Conservation (phyloP, 2,797 vertebrate genomes). For the Leptodactylus fallax region DNA sequence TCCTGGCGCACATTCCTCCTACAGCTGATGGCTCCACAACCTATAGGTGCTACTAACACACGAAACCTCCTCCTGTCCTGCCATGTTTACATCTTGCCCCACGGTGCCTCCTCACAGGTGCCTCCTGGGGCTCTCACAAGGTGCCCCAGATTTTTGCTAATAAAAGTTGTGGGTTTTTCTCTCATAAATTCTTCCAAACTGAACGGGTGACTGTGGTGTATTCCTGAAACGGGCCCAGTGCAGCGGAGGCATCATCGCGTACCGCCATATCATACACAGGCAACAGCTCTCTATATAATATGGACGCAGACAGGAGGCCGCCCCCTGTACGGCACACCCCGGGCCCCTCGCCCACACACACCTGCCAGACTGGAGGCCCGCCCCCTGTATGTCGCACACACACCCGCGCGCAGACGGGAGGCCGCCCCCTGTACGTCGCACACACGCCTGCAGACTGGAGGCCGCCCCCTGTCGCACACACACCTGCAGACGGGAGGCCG, state of each 20-base stretch:
- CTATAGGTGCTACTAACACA: neutral
- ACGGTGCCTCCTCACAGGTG: neutral
- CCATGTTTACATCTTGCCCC: neutral
- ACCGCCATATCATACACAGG: too few species aligned
- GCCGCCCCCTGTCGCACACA: too few species aligned
- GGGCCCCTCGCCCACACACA: too few species aligned
- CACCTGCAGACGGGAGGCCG: too few species aligned
- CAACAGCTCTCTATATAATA: too few species aligned
- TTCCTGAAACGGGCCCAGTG: neutral
- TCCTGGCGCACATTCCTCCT: neutral
- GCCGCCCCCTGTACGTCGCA: too few species aligned
- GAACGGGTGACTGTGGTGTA: neutral
- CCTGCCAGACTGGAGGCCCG: too few species aligned
- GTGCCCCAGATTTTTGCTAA: neutral
- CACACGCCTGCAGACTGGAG: too few species aligned
- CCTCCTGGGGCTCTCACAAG: neutral
- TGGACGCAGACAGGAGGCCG: too few species aligned
- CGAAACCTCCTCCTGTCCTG: neutral
- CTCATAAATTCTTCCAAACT: neutral
- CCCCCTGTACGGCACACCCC: too few species aligned
- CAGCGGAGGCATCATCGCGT: neutral
- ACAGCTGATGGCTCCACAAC: neutral
- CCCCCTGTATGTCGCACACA: too few species aligned
- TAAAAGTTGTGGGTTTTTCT: neutral
- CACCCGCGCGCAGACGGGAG: too few species aligned